Evolutionary conservation across 2,888 invertebrate genomes (phyloP).

Genomic region (Antheraea yamamai): DNA sequence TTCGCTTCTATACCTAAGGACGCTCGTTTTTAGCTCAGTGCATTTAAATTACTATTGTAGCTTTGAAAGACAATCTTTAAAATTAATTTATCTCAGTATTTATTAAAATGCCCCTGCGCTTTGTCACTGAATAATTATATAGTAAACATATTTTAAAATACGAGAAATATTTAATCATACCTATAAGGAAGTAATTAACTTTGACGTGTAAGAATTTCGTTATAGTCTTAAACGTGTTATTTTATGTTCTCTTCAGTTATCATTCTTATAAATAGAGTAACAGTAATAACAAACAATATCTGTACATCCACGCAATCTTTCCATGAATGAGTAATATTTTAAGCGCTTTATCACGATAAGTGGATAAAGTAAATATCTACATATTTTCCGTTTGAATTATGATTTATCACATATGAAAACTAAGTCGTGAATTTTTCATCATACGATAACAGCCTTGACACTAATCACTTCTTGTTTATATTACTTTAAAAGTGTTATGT

Average conservation of each 20-base stretch:
- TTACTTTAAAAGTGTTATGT: slow-evolving; percentile 27
- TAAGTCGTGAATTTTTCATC: slow-evolving; percentile 38
- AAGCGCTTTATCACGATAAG: slow-evolving; percentile 12
- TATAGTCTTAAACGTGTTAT: neutral
- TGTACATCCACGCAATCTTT: neutral
- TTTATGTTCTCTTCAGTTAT: neutral
- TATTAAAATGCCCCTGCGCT: neutral
- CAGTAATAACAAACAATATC: neutral
- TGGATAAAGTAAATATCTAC: slow-evolving; percentile 21
- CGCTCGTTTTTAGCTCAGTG: neutral
- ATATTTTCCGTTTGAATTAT: slow-evolving; percentile 26
- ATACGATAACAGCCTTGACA: slow-evolving; percentile 39
- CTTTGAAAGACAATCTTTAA: neutral
- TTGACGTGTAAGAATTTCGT: neutral
- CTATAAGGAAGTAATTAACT: neutral
- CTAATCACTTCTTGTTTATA: slow-evolving; percentile 36
- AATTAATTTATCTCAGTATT: neutral
- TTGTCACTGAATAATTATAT: neutral
- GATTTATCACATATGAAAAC: slow-evolving; percentile 36
- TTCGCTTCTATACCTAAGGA: neutral
- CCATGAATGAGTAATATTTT: neutral
- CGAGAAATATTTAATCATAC: neutral
- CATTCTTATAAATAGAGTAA: neutral
- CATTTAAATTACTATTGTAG: neutral
- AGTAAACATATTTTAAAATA: too few relatives aligned